Percentiles rank a stretch among this genome's conserved stretches.
Evolutionary conservation across 2,888 invertebrate species (phyloP).

Genomic region (Parnassius glacialis): DNA sequence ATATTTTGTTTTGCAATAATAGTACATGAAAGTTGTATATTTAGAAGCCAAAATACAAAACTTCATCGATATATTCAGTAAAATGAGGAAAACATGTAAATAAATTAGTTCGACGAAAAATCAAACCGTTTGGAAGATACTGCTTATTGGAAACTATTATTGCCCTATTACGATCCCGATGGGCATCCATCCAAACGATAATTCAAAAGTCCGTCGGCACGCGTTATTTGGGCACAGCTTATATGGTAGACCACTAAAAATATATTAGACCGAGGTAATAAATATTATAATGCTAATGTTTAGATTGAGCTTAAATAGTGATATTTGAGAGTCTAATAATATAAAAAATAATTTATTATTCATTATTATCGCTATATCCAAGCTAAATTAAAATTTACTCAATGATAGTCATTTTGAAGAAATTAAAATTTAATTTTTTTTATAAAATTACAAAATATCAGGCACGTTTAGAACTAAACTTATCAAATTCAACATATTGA

Average conservation of each 20-base stretch:
- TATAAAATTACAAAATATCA: too few species aligned
- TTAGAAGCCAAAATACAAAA: slow-evolving; percentile 23
- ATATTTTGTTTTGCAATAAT: too few species aligned
- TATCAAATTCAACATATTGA: too few species aligned
- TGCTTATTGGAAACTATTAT: slow-evolving; percentile 64
- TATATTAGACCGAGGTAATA: slow-evolving; percentile 25
- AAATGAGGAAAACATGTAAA: slow-evolving; percentile 42
- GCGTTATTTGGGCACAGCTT: slow-evolving; percentile 32
- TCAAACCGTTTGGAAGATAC: slow-evolving; percentile 54
- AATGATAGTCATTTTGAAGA: too few species aligned
- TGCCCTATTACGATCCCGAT: slow-evolving; percentile 41
- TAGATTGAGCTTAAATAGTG: too few species aligned
- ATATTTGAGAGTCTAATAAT: too few species aligned
- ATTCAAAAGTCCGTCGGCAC: slow-evolving; percentile 37
- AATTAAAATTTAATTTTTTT: too few species aligned
- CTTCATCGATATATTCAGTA: slow-evolving; percentile 25
- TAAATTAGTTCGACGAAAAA: slow-evolving; percentile 48
- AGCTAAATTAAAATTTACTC: too few species aligned
- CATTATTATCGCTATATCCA: too few species aligned
- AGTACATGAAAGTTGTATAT: too few species aligned
- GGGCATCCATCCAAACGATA: slow-evolving; percentile 48
- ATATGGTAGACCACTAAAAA: slow-evolving; percentile 24
- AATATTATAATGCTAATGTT: slow-evolving; percentile 9
- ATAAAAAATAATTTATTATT: too few species aligned
- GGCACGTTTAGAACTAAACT: too few species aligned